A percentile compares a stretch with the other conserved stretches of the same genome.
These are phyloP conservation scores for Orthonevra nobilis DNA, from an alignment of 2,888 invertebrate species.

Conservation along the genomic window DNA sequence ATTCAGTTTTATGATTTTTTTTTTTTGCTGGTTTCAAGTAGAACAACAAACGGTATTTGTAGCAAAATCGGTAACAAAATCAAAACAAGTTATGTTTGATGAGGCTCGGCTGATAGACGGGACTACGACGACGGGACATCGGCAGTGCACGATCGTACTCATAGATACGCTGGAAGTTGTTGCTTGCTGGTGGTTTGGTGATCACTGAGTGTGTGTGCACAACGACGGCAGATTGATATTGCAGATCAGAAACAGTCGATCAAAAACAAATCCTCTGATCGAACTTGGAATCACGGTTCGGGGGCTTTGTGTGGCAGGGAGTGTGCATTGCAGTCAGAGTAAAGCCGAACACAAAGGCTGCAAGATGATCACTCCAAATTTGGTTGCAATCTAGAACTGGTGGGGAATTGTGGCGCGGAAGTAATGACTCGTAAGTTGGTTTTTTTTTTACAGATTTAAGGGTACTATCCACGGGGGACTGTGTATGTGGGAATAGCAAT, in stretches of 20 bases:
- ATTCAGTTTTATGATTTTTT: constrained; percentile 3
- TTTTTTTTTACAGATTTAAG: constrained; percentile 2
- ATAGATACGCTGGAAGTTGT: constrained; percentile 8
- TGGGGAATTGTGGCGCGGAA: constrained; percentile 19
- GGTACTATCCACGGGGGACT: neutral
- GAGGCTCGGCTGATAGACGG: constrained; percentile 48
- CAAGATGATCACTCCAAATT: constrained; percentile 53
- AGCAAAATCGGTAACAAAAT: constrained; percentile 70
- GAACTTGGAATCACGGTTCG: constrained; percentile 48
- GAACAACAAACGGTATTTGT: constrained; percentile 70
- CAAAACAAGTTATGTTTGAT: constrained; percentile 65
- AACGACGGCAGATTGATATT: constrained; percentile 59
- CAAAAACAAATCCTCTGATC: constrained; percentile 61
- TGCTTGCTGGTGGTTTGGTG: neutral
- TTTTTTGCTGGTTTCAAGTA: constrained; percentile 49
- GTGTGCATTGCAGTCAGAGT: constrained; percentile 2
- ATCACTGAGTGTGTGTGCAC: neutral
- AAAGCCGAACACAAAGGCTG: neutral
- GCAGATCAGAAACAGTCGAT: constrained; percentile 64
- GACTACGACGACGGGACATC: constrained; percentile 4
- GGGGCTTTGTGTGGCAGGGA: neutral
- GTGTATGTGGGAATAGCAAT: too few species aligned
- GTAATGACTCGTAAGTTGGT: constrained; percentile 24
- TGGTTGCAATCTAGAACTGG: constrained; percentile 47
- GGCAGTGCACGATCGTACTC: constrained; percentile 24